Evolutionary conservation across 2,797 vertebrate genomes (phyloP), one percentile per base, ranked within the genome.

Genomic region (Pseudochromis fuscus): DNA sequence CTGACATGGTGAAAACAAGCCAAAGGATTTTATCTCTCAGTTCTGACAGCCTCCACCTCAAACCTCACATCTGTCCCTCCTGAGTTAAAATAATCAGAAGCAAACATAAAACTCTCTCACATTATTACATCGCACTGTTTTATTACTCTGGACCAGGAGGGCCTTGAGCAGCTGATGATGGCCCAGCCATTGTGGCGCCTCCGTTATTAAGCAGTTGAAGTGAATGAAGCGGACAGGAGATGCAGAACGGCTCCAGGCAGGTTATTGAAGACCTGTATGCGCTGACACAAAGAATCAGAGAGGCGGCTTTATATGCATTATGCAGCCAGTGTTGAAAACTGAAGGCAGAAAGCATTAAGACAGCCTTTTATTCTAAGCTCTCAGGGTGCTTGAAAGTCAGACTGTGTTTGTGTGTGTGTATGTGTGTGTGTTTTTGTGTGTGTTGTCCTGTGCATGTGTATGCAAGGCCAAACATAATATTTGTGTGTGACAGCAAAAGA

Each of bases 401-500:
- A 2, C 11, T 38, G 37, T 4, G 16, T 40, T 62, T 77, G 68
- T 2, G 66, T 25, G 51, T 0, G 37, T 31, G 50, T 21, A 42
- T 64, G 25, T 37, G 59, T 53, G 28, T 16, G 27, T 49, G 49
- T 30, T 0, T 44, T 61, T 13, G 30, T 33, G 3, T 5, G 12
- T 27, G 42, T 15, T 16, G 15, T 40, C n/a, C 9, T 49, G 23
- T 69, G 21, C 40, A 0, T 60, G 33, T 8, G 8, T 35, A n/a
- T 13, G 4, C 46, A 58, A 71, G 55, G 74, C 58, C 25, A 52
- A 72, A 68, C 50, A 55, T 64, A 52, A 57, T 38, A 0, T 28
- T 53, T 0, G 18, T 74, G 46, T 52, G 52, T 48, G 59, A 80
- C 33, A 44, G 25, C 24, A 56, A 86, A 64, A 68, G 42, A 65